These are phyloP conservation scores for Uria lomvia DNA, from an alignment of 2,113 vertebrate genomes.

Conservation along the genomic window DNA sequence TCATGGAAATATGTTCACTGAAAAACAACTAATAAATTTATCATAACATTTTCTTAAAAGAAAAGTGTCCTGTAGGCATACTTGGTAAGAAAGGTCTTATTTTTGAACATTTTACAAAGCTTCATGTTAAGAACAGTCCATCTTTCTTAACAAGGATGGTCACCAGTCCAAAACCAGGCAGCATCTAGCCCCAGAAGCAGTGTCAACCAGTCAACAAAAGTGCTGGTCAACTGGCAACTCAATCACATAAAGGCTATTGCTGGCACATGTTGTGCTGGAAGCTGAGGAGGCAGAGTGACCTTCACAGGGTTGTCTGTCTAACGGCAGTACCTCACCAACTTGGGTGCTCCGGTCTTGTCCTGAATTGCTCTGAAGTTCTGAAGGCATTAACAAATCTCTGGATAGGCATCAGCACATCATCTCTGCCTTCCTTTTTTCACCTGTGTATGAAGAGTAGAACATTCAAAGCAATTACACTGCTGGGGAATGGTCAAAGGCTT, in stretches of 20 bases:
- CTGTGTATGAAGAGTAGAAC: not conserved
- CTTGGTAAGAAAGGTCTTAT: not conserved
- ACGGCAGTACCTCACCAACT: accelerated
- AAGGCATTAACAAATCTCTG: not conserved
- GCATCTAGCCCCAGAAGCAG: not conserved
- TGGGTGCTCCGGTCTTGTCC: not conserved
- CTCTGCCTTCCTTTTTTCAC: not conserved
- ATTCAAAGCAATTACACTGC: not conserved
- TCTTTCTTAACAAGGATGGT: not conserved
- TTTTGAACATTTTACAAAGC: not conserved
- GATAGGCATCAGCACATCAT: not conserved
- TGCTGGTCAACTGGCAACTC: not conserved
- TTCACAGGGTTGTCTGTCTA: not conserved
- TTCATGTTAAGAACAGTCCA: not conserved
- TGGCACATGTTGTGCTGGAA: not conserved
- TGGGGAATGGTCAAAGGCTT: not conserved
- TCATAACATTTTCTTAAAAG: not conserved
- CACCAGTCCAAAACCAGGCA: not conserved
- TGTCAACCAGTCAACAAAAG: not conserved
- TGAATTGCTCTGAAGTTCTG: not conserved
- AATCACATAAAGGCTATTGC: not conserved
- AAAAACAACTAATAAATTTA: not conserved
- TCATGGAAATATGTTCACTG: not conserved
- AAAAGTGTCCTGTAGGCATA: not conserved
- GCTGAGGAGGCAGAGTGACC: not conserved